Base-by-base conservation (phyloP, 2,888 invertebrate species). In the Cosmia trapezina region DNA sequence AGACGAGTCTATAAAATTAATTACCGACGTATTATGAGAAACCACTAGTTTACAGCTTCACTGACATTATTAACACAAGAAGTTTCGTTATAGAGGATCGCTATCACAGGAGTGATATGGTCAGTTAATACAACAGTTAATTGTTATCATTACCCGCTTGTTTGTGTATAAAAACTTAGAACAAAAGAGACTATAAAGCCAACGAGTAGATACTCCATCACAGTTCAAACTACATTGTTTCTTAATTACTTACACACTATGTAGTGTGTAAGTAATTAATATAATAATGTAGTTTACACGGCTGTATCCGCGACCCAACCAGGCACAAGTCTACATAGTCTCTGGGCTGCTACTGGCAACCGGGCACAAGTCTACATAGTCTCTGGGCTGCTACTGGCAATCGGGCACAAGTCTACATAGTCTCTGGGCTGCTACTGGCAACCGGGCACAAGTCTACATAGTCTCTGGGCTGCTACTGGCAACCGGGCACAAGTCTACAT, bases 41-140 rank as follows among this genome's bases (percentile, higher is more conserved):
- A 33, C 28, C 12, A 12, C 28, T 5, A 41, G 37, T 68, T 67
- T 51, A 75, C 75, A 47, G 12, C 67, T 80, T 78, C 66, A 56
- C 75, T 78, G 78, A 75, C 67, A 75, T 79, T 6, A 68, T 64
- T 80, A 22, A n/a, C 56, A 80, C 76, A 78, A 80, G 68, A 75
- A 45, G 54, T 67, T 78, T 62, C 80, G 59, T 63, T 57, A 66
- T n/a, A 47, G 3, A n/a, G 17, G 80, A 80, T 74, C 41, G 41
- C 61, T 66, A 80, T 80, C 78, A 22, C 78, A 22, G 14, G 5
- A 0, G 60, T 19, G 19, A 56, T 67, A 7, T 22, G 9, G 37
- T 43, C 57, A 66, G 53, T 49, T 73, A 47, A 47, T 17, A 6
- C 51, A 9, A n/a, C 8, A 49, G 11, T 4, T 47, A 61, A 78